A percentile compares a stretch with the other conserved stretches of the same genome.
phyloP scores from a whole-genome alignment of 2,888 invertebrate genomes.

The Xestia ashworthii region DNA sequence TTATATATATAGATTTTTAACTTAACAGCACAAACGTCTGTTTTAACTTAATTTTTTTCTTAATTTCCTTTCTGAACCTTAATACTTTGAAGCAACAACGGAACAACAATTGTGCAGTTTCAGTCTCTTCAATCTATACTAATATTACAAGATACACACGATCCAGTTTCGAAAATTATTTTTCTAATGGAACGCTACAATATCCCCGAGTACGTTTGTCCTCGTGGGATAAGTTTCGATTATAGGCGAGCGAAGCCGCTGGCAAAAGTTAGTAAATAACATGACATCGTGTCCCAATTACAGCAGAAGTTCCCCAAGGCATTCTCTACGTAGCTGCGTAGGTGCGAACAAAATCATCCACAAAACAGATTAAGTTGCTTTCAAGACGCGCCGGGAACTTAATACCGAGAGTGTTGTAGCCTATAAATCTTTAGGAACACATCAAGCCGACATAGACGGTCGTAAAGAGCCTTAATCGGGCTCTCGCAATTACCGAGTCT shows the following conservation, averaged over 20 bases:
- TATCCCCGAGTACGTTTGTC: background rate
- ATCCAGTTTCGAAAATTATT: background rate
- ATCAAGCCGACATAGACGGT: conserved; percentile 65
- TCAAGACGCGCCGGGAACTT: conserved; percentile 69
- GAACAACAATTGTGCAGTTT: background rate
- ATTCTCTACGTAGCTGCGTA: conserved; percentile 15
- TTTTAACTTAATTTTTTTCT: background rate
- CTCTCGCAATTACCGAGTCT: conserved; percentile 77
- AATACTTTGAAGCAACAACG: background rate
- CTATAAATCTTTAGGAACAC: conserved; percentile 76
- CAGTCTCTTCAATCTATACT: background rate
- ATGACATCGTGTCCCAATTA: conserved; percentile 9
- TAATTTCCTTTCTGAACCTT: background rate
- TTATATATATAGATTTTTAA: no score
- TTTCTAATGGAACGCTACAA: background rate
- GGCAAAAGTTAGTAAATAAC: background rate
- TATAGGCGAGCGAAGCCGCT: background rate
- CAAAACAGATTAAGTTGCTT: conserved; percentile 64
- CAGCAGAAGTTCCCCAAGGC: conserved; percentile 11
- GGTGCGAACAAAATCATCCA: conserved; percentile 50
- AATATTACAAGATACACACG: background rate
- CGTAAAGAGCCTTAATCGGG: conserved; percentile 81
- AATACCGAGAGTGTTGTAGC: conserved; percentile 70
- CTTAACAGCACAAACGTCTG: background rate
- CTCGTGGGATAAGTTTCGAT: background rate